These are phyloP conservation scores for Notamacropus eugenii DNA, from an alignment of 2,797 vertebrate genomes.

Conservation along the genomic window DNA sequence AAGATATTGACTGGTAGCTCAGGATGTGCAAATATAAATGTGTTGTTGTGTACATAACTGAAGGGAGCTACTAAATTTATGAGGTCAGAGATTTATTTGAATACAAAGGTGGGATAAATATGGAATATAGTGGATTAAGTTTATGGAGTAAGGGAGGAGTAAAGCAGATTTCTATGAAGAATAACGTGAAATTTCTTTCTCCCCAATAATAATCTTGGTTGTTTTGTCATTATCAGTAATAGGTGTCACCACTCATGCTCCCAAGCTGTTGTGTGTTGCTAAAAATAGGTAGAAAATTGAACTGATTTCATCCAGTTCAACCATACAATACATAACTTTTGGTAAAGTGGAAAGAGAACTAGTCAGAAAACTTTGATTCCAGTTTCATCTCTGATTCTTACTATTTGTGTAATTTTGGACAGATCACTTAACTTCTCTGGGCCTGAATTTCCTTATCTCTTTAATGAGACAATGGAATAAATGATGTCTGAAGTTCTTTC, in stretches of 20 bases:
- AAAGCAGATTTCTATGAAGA: background rate
- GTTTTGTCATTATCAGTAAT: background rate
- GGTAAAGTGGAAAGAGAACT: background rate
- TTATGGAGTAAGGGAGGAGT: background rate
- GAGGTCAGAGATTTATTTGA: background rate
- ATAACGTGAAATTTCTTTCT: background rate
- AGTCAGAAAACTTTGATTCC: background rate
- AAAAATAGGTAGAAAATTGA: background rate
- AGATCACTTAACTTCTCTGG: background rate
- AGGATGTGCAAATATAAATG: background rate
- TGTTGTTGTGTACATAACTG: background rate
- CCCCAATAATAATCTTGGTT: background rate
- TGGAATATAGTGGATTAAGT: background rate
- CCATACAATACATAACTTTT: background rate
- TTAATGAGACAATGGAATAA: background rate
- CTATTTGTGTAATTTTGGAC: background rate
- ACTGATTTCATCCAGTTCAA: background rate
- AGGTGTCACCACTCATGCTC: background rate
- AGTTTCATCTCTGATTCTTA: background rate
- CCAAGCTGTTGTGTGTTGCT: background rate
- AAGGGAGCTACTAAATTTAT: background rate
- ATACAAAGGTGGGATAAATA: background rate
- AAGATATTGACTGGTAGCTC: background rate
- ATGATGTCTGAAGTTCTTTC: background rate
- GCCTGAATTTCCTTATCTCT: background rate